These are phyloP conservation scores for Lithophane semibrunnea DNA, from an alignment of 2,888 invertebrate species.

Conservation along the genomic window DNA sequence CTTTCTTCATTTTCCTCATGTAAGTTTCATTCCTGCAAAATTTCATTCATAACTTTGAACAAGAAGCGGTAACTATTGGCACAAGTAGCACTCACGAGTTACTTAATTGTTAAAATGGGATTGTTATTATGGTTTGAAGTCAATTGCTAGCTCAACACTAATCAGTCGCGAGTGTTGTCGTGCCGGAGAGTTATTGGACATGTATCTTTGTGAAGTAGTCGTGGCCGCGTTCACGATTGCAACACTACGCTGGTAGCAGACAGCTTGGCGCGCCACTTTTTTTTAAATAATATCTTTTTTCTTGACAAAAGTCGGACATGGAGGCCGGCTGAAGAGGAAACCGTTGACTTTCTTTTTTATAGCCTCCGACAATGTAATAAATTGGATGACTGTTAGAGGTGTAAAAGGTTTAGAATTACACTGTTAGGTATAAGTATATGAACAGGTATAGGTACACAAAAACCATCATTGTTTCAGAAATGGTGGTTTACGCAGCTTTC, in stretches of 20 bases:
- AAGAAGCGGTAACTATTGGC: conserved; percentile 33
- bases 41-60: conserved; percentile 35
- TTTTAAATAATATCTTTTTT: conserved; percentile 79
- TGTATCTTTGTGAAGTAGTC: conserved; percentile 70
- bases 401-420: conserved; percentile 71
- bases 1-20: background rate
- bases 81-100: conserved; percentile 14
- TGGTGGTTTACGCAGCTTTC: conserved; percentile 2
- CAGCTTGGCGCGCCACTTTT: conserved; percentile 90
- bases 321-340: conserved; percentile 78
- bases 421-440: conserved; percentile 32
- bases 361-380: conserved; percentile 80
- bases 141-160: conserved; percentile 69
- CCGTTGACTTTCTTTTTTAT: conserved; percentile 88
- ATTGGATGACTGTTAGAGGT: conserved; percentile 74
- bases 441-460: conserved; percentile 8
- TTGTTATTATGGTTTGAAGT: conserved; percentile 48
- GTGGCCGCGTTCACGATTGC: conserved; percentile 74
- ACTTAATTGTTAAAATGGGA: conserved; percentile 25
- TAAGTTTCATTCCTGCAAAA: conserved; percentile 8
- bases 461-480: conserved; percentile 7
- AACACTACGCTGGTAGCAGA: conserved; percentile 81
- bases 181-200: conserved; percentile 68
- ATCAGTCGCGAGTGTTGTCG: conserved; percentile 45
- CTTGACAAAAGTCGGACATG: conserved; percentile 82